phyloP scores from a whole-genome alignment of 2,888 invertebrate species.

The Orchesella flavescens region DNA sequence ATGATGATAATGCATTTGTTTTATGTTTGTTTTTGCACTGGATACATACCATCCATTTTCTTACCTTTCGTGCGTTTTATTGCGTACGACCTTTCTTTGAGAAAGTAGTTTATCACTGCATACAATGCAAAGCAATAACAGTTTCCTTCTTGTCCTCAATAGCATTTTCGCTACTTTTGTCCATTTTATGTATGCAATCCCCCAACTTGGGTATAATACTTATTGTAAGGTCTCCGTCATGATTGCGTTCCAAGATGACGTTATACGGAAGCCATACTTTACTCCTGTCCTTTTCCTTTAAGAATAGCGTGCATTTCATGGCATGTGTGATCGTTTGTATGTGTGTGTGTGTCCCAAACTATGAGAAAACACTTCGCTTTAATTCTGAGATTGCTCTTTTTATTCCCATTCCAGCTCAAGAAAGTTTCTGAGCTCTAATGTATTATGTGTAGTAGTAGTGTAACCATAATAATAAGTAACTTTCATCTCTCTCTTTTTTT shows the following conservation, averaged over 20 bases:
- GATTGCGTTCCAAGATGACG: slow-evolving; percentile 3
- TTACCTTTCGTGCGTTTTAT: slow-evolving; percentile 28
- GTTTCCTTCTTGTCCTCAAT: slow-evolving; percentile 31
- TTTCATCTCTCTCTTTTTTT: slow-evolving; percentile 34
- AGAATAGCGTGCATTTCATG: slow-evolving; percentile 20
- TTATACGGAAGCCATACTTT: slow-evolving; percentile 25
- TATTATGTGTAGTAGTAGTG: neutral
- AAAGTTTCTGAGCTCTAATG: neutral
- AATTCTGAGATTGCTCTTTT: slow-evolving; percentile 15
- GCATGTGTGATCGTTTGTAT: slow-evolving; percentile 8
- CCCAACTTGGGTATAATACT: neutral
- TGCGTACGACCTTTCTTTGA: slow-evolving; percentile 44
- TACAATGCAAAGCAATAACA: slow-evolving; percentile 38
- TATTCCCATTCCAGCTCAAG: neutral
- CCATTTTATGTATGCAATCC: slow-evolving; percentile 27
- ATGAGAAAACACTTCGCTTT: slow-evolving; percentile 8
- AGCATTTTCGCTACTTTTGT: slow-evolving; percentile 33
- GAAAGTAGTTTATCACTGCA: slow-evolving; percentile 34
- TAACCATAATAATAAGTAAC: slow-evolving; percentile 29
- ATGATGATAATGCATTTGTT: too few species aligned
- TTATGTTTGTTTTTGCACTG: too few species aligned
- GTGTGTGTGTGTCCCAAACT: slow-evolving; percentile 10
- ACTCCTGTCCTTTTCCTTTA: neutral
- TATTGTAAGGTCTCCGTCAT: neutral
- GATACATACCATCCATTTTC: too few species aligned